Percentiles rank a stretch among this genome's conserved stretches.
Evolutionary conservation across 2,888 invertebrate genomes (phyloP).

Genomic region (Aspidiotus destructor): DNA sequence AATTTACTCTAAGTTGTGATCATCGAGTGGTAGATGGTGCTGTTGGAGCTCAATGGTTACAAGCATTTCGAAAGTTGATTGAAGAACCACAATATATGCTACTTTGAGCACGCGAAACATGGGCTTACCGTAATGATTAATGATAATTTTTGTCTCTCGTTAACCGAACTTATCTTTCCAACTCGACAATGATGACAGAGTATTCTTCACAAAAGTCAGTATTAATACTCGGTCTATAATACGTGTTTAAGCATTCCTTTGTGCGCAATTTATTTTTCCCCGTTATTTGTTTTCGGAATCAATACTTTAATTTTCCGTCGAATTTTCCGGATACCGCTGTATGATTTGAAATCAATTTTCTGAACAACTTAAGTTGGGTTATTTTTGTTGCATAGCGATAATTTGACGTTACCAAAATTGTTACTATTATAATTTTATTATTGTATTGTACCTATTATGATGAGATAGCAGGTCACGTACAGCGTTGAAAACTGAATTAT

Average conservation of each 20-base stretch:
- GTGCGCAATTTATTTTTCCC: neutral
- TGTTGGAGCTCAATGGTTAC: conserved; percentile 92
- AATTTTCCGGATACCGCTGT: no score
- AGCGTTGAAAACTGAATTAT: no score
- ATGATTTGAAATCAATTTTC: no score
- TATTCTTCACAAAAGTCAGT: no score
- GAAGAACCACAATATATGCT: conserved; percentile 93
- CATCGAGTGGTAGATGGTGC: conserved; percentile 97
- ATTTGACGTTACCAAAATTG: conserved; percentile 2
- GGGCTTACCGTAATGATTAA: neutral
- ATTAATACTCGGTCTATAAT: no score
- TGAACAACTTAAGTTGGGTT: no score
- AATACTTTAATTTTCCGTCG: no score
- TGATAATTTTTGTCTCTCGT: conserved; percentile 2
- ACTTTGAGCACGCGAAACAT: conserved; percentile 49
- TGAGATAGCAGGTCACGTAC: no score
- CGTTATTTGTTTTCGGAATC: no score
- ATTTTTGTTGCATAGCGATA: neutral
- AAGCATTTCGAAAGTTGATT: conserved; percentile 73
- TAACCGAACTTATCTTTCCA: neutral
- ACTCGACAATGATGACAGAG: neutral
- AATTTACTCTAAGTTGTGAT: conserved; percentile 91
- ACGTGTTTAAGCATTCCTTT: neutral
- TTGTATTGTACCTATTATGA: neutral
- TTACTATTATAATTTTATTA: neutral